A percentile compares a stretch with the other conserved stretches of the same genome.
Evolutionary conservation across 2,797 vertebrate species (phyloP).

Genomic region (Pelodytes ibericus): DNA sequence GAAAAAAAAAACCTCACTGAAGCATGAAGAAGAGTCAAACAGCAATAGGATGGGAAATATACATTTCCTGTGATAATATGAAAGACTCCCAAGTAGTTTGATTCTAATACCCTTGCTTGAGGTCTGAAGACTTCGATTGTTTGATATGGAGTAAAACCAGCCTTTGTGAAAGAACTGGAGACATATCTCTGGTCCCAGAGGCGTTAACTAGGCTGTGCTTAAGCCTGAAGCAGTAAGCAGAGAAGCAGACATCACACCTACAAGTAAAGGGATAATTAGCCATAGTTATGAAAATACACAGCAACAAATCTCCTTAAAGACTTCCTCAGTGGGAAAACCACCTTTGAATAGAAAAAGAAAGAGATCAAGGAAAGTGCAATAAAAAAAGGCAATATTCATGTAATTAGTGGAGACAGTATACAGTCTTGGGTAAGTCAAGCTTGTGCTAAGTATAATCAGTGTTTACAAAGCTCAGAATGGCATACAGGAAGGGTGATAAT

Average conservation of each 20-base stretch:
- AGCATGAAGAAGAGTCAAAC: constrained; percentile 61
- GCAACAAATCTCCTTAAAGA: constrained; percentile 59
- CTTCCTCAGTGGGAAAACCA: constrained; percentile 64
- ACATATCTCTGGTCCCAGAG: constrained; percentile 58
- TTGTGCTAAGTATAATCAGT: constrained; percentile 13
- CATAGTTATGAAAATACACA: constrained; percentile 59
- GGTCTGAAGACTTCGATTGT: constrained; percentile 32
- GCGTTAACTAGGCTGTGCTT: constrained; percentile 50
- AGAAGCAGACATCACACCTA: constrained; percentile 49
- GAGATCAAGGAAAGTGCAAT: constrained; percentile 62
- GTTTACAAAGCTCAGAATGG: background rate
- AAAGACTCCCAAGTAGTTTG: constrained; percentile 53
- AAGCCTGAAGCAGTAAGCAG: constrained; percentile 45
- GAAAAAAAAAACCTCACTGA: constrained; percentile 59
- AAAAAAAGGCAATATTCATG: constrained; percentile 66
- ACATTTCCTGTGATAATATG: constrained; percentile 51
- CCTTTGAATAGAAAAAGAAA: constrained; percentile 62
- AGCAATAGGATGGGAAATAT: constrained; percentile 57
- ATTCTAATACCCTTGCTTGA: constrained; percentile 27
- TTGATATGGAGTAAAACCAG: constrained; percentile 47
- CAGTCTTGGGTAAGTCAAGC: constrained; percentile 56
- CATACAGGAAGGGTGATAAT: background rate
- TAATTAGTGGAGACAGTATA: constrained; percentile 61
- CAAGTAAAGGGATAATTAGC: constrained; percentile 59
- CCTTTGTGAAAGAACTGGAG: constrained; percentile 35